Base-by-base conservation (phyloP, 2,113 vertebrate genomes). In the Alces alces region DNA sequence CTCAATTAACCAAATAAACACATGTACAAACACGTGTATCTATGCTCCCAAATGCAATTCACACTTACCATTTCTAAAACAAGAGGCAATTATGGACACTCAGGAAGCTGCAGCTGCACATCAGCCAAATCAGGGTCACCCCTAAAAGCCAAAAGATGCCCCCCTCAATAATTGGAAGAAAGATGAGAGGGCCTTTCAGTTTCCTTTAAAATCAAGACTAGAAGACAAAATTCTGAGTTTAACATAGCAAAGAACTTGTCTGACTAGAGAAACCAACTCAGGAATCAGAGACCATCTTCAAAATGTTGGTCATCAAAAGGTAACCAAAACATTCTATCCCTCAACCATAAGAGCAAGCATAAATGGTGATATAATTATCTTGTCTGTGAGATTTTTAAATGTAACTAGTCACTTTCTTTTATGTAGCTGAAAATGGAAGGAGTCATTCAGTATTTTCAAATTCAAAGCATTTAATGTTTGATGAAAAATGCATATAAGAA, bases 1-100 rank as follows among this genome's bases (percentile, higher is more conserved):
- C 33, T 96, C 83, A 91, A 89, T 19, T 90, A 45, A 96, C 36
- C 76, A 33, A 96, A 94, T 66, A 89, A 79, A 79, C 45, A 45
- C 13, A 57, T 0, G 55, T 52, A 66, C 1, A 47, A 2, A 23
- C 9, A 85, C 4, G 25, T 27, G 2, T 64, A 15, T 8, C 14
- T 1, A 21, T 47, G 10, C 25, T 27, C 25, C n/a, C 39, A 90
- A 64, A 82, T 52, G 17, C 58, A 92, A 92, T 30, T 66, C 21
- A 55, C 27, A 8, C 50, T 36, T 52, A 83, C 8, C 47, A 66
- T 4, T 87, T 58, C 60, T 88, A 36, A 93, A 78, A 19, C 52
- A 93, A 52, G 27, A 70, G 73, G 19, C 16, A 86, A 43, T 54
- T 60, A 89, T 13, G 30, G 58, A 45, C 27, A 89, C 54, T 89